Evolutionary conservation across 2,113 vertebrate genomes (phyloP).

Genomic region (Microtus richardsoni): DNA sequence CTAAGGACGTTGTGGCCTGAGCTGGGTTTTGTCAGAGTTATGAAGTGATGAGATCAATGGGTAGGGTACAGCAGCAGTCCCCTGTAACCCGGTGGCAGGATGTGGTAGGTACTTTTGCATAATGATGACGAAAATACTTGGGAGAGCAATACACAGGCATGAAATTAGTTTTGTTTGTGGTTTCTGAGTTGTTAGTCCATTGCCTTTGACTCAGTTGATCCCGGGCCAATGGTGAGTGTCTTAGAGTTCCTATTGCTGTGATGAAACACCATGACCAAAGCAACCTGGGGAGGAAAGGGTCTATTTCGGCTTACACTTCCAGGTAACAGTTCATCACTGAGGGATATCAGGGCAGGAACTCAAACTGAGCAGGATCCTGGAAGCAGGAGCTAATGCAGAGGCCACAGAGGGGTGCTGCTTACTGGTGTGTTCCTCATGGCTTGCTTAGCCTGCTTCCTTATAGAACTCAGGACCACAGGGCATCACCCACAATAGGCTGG

Average conservation of each 20-base stretch:
- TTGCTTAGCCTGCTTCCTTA: not conserved
- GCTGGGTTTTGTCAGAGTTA: slow-evolving; percentile 7
- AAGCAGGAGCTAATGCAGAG: not conserved
- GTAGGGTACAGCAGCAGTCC: not conserved
- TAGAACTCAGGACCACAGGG: not conserved
- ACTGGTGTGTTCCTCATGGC: not conserved
- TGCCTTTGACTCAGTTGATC: not conserved
- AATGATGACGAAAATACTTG: not conserved
- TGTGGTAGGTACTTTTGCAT: not conserved
- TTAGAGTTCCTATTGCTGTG: not conserved
- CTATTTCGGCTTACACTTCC: not conserved
- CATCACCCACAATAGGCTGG: not conserved
- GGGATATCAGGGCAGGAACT: not conserved
- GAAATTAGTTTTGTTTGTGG: not conserved
- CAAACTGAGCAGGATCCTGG: too few species aligned
- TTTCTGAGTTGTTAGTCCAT: not conserved
- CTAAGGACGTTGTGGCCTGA: not conserved
- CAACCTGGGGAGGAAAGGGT: not conserved
- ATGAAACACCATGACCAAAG: not conserved
- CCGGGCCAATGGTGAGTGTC: not conserved
- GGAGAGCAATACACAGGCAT: not conserved
- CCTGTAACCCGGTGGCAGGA: not conserved
- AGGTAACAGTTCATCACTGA: not conserved
- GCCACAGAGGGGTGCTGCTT: not conserved
- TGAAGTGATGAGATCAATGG: not conserved